Evolutionary conservation across 2,888 invertebrate genomes (phyloP).

Genomic region (Melanostoma scalare): DNA sequence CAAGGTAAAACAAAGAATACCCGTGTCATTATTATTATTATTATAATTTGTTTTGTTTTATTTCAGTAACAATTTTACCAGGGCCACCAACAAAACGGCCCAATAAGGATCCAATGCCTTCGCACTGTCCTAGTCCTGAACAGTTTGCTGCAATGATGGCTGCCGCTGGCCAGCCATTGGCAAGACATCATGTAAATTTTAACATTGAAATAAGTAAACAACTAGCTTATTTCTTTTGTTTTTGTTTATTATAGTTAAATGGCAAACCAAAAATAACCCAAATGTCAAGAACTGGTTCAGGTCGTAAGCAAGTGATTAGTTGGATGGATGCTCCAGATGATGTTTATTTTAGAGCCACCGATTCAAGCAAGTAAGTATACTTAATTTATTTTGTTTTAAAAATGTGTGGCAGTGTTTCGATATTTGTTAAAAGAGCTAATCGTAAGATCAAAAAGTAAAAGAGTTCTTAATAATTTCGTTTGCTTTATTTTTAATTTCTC

Average conservation of each 20-base stretch:
- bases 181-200: conserved; percentile 86
- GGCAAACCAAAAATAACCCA: conserved; percentile 92
- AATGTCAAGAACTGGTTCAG: conserved; percentile 89
- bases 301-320: conserved; percentile 95
- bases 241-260: conserved; percentile 84
- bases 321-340: conserved; percentile 99
- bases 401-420: background rate
- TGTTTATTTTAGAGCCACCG: conserved; percentile 96
- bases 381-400: background rate
- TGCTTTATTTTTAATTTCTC: too few relatives aligned
- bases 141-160: conserved; percentile 89
- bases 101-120: conserved; percentile 89
- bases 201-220: too few relatives aligned
- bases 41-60: conserved; percentile 9
- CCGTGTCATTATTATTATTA: background rate
- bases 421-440: too few relatives aligned
- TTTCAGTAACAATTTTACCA: conserved; percentile 79
- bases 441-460: too few relatives aligned
- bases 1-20: too few relatives aligned
- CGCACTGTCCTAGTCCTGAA: conserved; percentile 87
- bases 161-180: conserved; percentile 87
- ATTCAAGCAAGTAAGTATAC: conserved; percentile 91
- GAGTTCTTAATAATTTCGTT: too few relatives aligned
- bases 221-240: too few relatives aligned
- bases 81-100: conserved; percentile 91